Base-by-base conservation (phyloP, 1,140 invertebrate species). In the Trypoxylus dichotomus region DNA sequence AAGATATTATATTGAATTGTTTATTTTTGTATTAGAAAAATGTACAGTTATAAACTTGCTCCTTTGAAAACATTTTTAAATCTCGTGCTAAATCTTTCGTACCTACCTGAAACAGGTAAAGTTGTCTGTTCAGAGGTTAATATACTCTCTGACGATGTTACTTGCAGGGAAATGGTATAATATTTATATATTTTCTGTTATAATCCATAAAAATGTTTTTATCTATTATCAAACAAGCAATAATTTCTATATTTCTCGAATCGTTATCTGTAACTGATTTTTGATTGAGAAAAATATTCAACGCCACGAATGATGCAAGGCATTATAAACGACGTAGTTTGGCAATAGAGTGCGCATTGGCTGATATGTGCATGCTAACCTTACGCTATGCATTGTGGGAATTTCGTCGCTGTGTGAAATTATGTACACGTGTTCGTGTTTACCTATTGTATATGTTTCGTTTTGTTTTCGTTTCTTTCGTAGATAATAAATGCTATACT, bases 351-450 rank as follows among this genome's bases (percentile, higher is more conserved):
- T 6, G 47, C 47, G 47, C 47, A 5, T 19, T n/a, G 15, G 13
- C 13, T 15, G 7, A n/a, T 24, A n/a, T 6, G 27, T 25, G 60
- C 27, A 68, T 11, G 60, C 27, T 68, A 27, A 15, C 47, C 47
- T 37, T 37, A 54, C 47, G 47, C 47, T 3, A 7, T 68, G 60
- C 60, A 68, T 68, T 68, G 60, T 68, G 60, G 60, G 60, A 68
- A 68, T 68, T 68, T 11, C 11, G 60, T 68, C 7, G 60, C 60
- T 68, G 27, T 68, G 60, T 24, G 60, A 68, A 68, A 54, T n/a
- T n/a, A n/a, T 27, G 60, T 27, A 25, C 60, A 68, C 60, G 60
- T 68, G 60, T 68, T 68, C 27, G 21, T 68, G 60, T 68, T 68
- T 68, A 68, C 60, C 27, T 68, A 68, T 13, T n/a, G 15, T 54